A percentile compares a stretch with the other conserved stretches of the same genome.
These are phyloP conservation scores for Trachelus stipa DNA, from an alignment of 2,888 invertebrate genomes.

Conservation along the genomic window DNA sequence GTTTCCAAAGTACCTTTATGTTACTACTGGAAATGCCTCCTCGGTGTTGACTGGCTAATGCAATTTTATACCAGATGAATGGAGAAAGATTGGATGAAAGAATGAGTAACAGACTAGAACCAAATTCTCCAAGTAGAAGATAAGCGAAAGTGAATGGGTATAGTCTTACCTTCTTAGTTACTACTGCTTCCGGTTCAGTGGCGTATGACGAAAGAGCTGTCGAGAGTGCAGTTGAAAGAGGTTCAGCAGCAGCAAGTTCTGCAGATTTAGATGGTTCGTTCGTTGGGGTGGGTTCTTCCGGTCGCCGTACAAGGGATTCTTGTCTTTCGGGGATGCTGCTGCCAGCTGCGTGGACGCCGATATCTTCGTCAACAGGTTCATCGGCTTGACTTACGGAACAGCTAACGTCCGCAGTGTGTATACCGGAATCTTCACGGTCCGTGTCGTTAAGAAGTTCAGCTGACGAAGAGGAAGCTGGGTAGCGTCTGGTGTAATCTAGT, in stretches of 20 bases:
- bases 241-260: neutral
- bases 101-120: neutral
- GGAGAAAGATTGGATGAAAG: neutral
- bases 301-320: conserved; percentile 16
- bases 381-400: conserved; percentile 80
- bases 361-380: conserved; percentile 73
- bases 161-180: conserved; percentile 54
- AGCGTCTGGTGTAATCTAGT: conserved; percentile 68
- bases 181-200: conserved; percentile 49
- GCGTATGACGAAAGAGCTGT: conserved; percentile 25
- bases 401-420: conserved; percentile 83
- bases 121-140: neutral
- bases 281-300: neutral
- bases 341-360: conserved; percentile 15
- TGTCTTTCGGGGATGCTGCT: conserved; percentile 28
- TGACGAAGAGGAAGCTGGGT: conserved; percentile 70
- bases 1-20: neutral
- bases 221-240: neutral
- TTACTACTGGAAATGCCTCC: neutral
- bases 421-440: conserved; percentile 83
- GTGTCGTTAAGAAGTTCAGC: conserved; percentile 75
- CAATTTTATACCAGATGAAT: neutral
- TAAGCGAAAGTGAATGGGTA: neutral
- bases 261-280: neutral
- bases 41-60: neutral